Evolutionary conservation across 2,113 vertebrate genomes (phyloP).

Genomic region (Centrocercus urophasianus): DNA sequence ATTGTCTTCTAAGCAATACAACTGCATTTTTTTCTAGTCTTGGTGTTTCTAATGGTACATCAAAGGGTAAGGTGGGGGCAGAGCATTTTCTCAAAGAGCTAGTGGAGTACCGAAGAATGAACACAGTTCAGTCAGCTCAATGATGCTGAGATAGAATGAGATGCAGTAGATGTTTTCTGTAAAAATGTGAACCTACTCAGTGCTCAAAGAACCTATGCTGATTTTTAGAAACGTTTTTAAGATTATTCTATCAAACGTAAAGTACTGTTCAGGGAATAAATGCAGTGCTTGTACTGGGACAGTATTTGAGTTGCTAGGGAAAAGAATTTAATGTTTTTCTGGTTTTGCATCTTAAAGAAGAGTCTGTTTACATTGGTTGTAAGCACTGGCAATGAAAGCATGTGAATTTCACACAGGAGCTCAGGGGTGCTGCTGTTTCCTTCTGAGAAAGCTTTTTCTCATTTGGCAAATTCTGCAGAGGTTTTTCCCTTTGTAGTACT

Average conservation of each 20-base stretch:
- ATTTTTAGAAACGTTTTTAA: background rate
- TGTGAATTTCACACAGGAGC: background rate
- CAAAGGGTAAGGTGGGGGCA: background rate
- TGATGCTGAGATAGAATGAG: background rate
- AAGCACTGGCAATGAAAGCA: background rate
- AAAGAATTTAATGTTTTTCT: background rate
- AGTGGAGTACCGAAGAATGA: background rate
- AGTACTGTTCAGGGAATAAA: background rate
- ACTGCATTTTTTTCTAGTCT: background rate
- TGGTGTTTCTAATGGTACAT: background rate
- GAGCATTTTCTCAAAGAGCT: background rate
- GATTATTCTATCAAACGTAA: background rate
- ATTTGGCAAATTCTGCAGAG: background rate
- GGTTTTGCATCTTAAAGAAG: background rate
- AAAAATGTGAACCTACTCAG: background rate
- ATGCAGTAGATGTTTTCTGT: background rate
- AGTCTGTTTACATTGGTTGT: background rate
- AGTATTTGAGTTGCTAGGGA: background rate
- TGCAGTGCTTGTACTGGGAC: background rate
- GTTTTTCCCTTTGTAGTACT: background rate
- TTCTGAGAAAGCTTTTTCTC: background rate
- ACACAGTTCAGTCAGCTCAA: background rate
- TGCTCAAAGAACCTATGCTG: fast-evolving
- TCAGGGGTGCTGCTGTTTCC: background rate
- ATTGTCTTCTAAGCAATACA: background rate